Base-by-base conservation (phyloP, 2,797 vertebrate species). In the Toxotes lorentzi region DNA sequence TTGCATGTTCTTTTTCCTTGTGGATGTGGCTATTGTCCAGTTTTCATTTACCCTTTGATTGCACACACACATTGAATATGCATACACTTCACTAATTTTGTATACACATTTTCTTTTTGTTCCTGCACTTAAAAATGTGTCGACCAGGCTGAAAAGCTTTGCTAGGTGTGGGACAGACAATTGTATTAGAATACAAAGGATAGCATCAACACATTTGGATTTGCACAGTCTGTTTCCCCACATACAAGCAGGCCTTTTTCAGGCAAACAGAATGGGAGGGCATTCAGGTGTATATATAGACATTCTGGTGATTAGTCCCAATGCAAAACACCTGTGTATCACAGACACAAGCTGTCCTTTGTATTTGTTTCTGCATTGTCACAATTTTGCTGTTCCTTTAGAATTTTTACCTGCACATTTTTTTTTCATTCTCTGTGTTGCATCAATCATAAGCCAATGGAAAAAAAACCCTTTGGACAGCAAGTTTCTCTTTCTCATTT, bases 381-480 rank as follows among this genome's bases (percentile, higher is more conserved):
- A 27, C 38, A 63, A 16, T 67, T 61, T 56, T 63, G 11, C 50
- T 21, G 30, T 50, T 59, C 27, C 50, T 4, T 6, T 23, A 53
- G 70, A 66, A 10, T 65, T 50, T 70, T 66, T 19, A 51, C 51
- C 11, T 23, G 14, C 17, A 24, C 13, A 24, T 59, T 60, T 45
- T 51, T 82, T 64, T 73, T 61, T 12, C 43, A 34, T 63, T 74
- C 54, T 68, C 47, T 76, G 40, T 79, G 72, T 73, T 85, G 73
- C 74, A 73, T 81, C 58, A 83, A 56, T 67, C 47, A 71, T 35
- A 40, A 5, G 10, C n/a, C 35, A 38, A 70, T 74, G 27, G 79
- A 86, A 78, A 77, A 81, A 75, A 67, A 67, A 79, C 38, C 61
- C 30, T 0, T 64, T 69, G 70, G 67, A 72, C 41, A 34, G 14